Conservation (phyloP, 2,113 vertebrate genomes). For the Percopsis transmontana region DNA sequence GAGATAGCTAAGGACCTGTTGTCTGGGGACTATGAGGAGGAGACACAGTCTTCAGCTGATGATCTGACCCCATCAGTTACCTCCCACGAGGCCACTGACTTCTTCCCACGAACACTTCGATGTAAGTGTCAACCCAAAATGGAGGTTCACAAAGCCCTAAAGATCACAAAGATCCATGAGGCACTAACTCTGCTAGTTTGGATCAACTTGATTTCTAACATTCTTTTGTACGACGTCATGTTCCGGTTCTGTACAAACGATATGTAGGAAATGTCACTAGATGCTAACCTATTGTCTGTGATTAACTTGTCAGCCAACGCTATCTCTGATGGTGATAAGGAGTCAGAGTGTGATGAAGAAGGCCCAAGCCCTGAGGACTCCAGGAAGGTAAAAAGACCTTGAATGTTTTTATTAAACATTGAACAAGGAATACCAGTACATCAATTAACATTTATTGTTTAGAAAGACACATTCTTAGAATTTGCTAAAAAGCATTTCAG, state of each 20-base stretch:
- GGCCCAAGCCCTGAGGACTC: constrained; percentile 90
- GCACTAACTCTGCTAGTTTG: too few relatives aligned
- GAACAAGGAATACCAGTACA: background rate
- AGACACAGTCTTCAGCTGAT: constrained; percentile 98
- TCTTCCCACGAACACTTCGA: constrained; percentile 95
- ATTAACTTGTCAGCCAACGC: constrained; percentile 83
- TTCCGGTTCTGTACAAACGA: background rate
- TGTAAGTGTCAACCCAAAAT: constrained; percentile 78
- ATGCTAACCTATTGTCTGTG: constrained; percentile 8
- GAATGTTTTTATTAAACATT: background rate
- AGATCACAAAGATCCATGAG: too few relatives aligned
- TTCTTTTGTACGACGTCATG: too few relatives aligned
- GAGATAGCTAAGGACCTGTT: constrained; percentile 99
- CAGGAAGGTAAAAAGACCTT: constrained; percentile 82
- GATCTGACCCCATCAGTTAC: constrained; percentile 97
- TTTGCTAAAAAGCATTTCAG: background rate
- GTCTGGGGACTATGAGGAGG: constrained; percentile 95
- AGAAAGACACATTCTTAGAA: background rate
- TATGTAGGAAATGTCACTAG: background rate
- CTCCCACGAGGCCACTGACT: constrained; percentile 94
- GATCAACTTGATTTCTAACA: too few relatives aligned
- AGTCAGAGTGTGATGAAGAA: constrained; percentile 92
- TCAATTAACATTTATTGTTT: background rate
- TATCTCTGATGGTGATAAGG: constrained; percentile 92
- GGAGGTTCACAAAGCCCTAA: too few relatives aligned